Evolutionary conservation across 1,140 invertebrate species (phyloP), one percentile per base, ranked within the genome.

Genomic region (Plodia interpunctella): DNA sequence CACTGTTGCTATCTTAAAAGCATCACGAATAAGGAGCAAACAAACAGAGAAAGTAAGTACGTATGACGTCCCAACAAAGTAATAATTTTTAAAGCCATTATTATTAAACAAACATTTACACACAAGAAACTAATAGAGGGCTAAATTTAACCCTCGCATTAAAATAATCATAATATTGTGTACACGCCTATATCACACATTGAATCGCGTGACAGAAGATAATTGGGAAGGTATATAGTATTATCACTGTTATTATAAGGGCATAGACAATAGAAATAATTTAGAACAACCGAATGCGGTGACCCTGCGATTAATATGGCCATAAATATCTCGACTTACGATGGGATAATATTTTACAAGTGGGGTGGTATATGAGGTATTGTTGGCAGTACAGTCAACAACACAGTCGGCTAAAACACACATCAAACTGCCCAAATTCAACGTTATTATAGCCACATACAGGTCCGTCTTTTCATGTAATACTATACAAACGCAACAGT

Each of bases 251-350:
- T 66, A 54, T 61, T 67, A 68, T 64, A 70, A 73, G 67, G 52
- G 38, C 50, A 53, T 63, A 66, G 49, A 82, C 79, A 78, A 78
- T 82, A 63, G 65, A 55, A 60, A 60, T 69, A 70, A 74, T 66
- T 72, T 75, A 57, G 61, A 67, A 69, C 60, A 59, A 64, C 65
- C 66, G 57, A 71, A 70, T 70, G 65, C 52, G 62, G 67, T 62
- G 53, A 69, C 65, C 76, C 68, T 66, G 66, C 72, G 65, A 71
- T 73, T 78, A 74, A 74, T 73, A 70, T 65, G 59, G 54, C 38
- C 68, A 74, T 82, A 80, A 79, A 80, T 82, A 69, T 68, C 67
- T 60, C 52, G 49, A 53, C 20, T 3, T 19, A 51, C 49, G 19
- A 21, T 53, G n/a, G 5, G 5, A 17, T 25, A 15, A 53, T 53